A percentile compares a stretch with the other conserved stretches of the same genome.
These are phyloP conservation scores for Prunella himalayana DNA, from an alignment of 2,113 vertebrate genomes.

Conservation along the genomic window DNA sequence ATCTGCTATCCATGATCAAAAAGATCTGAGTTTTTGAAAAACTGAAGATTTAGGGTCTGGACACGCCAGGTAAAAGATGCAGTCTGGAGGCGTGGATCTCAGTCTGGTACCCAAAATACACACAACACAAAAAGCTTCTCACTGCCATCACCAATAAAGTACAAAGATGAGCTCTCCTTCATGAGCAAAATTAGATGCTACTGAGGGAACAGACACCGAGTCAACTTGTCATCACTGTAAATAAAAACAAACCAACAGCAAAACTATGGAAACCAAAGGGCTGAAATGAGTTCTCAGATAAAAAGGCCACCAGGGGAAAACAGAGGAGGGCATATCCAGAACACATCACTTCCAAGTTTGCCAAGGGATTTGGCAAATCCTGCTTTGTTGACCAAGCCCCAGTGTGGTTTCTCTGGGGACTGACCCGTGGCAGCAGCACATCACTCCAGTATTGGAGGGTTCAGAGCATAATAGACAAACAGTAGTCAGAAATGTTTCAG, in stretches of 20 bases:
- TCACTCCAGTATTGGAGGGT: background rate
- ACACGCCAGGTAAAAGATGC: background rate
- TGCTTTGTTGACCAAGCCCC: background rate
- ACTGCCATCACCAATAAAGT: background rate
- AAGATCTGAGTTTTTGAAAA: background rate
- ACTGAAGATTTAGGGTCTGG: background rate
- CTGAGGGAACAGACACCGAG: background rate
- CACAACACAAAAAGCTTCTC: background rate
- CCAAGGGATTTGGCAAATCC: background rate
- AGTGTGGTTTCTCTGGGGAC: accelerated
- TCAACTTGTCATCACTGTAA: background rate
- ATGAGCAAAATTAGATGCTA: background rate
- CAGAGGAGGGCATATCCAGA: background rate
- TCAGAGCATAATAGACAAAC: background rate
- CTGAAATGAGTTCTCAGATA: background rate
- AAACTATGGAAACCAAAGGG: background rate
- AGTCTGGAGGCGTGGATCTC: background rate
- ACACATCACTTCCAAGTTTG: accelerated
- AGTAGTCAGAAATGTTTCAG: background rate
- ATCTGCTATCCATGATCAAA: slow-evolving; percentile 33
- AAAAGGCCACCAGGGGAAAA: background rate
- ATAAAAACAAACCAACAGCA: background rate
- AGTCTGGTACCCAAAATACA: slow-evolving; percentile 3
- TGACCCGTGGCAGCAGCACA: background rate
- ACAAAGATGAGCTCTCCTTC: background rate